Conservation (phyloP, 2,888 invertebrate genomes). For the Aleiodes alternator region DNA sequence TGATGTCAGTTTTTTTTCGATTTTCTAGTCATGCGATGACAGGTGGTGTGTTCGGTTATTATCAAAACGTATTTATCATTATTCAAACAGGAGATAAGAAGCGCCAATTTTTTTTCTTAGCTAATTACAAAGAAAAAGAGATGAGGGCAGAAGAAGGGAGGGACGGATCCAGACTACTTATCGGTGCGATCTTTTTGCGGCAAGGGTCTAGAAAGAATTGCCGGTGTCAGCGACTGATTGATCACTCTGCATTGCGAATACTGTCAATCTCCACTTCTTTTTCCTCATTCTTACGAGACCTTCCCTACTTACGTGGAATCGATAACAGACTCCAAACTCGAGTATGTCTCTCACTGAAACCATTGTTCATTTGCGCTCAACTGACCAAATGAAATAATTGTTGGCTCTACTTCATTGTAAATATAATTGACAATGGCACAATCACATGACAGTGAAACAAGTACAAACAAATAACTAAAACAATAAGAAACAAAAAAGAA, state of each 20-base stretch:
- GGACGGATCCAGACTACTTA: background rate
- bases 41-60: background rate
- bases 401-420: background rate
- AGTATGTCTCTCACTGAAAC: background rate
- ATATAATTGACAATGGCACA: constrained; percentile 4
- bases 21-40: background rate
- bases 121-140: constrained; percentile 5
- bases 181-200: background rate
- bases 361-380: constrained; percentile 25
- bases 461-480: background rate
- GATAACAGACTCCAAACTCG: constrained; percentile 2
- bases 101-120: background rate
- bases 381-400: constrained; percentile 17
- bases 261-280: constrained; percentile 3
- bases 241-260: constrained; percentile 20
- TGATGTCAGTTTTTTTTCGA: too few species aligned
- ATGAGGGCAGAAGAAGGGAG: background rate
- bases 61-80: constrained; percentile 19
- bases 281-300: too few species aligned
- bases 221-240: background rate
- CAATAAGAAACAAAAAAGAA: too few species aligned
- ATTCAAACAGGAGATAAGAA: constrained; percentile 23
- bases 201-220: background rate
- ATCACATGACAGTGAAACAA: background rate
- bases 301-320: background rate